Conservation (phyloP, 2,888 invertebrate genomes). For the Pediacus dermestoides region DNA sequence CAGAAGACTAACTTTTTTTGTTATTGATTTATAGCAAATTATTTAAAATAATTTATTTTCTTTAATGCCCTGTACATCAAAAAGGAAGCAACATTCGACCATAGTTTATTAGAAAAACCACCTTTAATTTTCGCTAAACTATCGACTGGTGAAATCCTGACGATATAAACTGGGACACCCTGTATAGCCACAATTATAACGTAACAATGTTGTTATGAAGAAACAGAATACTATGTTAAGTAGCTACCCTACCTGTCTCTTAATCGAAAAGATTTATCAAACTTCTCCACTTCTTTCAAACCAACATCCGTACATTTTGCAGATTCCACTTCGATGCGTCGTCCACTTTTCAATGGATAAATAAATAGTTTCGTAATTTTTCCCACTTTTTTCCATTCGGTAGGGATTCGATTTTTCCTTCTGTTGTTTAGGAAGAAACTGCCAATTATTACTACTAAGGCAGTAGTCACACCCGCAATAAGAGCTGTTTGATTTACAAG, state of each 20-base stretch:
- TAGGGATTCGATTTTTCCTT: slow-evolving; percentile 23
- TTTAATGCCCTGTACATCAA: no score
- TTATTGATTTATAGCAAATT: no score
- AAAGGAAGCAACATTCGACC: no score
- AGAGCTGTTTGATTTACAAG: no score
- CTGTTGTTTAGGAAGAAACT: slow-evolving; percentile 17
- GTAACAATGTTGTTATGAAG: no score
- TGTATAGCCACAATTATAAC: no score
- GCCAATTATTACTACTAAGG: slow-evolving; percentile 12
- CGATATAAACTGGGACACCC: no score
- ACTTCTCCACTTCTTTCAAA: slow-evolving; percentile 21
- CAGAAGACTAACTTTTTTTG: no score
- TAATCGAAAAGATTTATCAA: slow-evolving; percentile 19
- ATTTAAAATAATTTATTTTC: no score
- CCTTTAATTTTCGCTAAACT: no score
- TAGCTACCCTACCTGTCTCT: slow-evolving; percentile 27
- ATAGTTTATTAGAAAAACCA: no score
- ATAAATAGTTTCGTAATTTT: slow-evolving; percentile 26
- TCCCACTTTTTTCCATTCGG: slow-evolving; percentile 31
- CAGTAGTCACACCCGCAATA: slow-evolving; percentile 3
- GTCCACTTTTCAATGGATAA: slow-evolving; percentile 34
- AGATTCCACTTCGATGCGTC: slow-evolving; percentile 20
- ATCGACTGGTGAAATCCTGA: no score
- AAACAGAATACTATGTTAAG: slow-evolving; percentile 10
- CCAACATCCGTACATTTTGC: slow-evolving; percentile 26